Percentiles rank a stretch among this genome's conserved stretches.
phyloP scores from a whole-genome alignment of 1,140 invertebrate species.

The Drosophila varians region DNA sequence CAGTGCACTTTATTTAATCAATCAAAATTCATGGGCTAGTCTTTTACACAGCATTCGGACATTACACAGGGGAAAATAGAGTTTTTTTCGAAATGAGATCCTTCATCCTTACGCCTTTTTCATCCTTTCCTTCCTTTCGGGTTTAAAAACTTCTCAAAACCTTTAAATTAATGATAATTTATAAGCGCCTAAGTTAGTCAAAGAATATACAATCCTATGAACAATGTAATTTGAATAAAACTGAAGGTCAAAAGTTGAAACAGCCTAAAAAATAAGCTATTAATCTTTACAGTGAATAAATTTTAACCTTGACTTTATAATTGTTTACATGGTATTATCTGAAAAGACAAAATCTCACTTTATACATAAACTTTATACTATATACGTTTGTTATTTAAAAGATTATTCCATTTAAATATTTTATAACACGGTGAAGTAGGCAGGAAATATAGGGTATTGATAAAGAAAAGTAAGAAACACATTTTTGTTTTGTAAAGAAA shows the following conservation, averaged over 20 bases:
- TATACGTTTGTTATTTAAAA: not conserved
- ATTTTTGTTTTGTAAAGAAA: too few species aligned
- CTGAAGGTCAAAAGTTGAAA: not conserved
- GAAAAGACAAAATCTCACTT: not conserved
- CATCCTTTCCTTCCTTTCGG: too few species aligned
- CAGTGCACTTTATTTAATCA: constrained; percentile 81
- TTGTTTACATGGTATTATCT: not conserved
- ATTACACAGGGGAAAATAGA: constrained; percentile 10
- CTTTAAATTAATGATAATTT: not conserved
- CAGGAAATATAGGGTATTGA: not conserved
- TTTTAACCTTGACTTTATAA: not conserved
- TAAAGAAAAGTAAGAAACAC: too few species aligned
- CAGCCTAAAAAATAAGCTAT: not conserved
- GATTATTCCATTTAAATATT: not conserved
- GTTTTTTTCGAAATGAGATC: not conserved
- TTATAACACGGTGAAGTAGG: not conserved
- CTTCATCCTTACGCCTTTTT: not conserved
- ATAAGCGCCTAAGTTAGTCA: not conserved
- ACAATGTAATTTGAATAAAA: not conserved
- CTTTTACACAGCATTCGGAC: constrained; percentile 29
- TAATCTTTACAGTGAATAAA: not conserved
- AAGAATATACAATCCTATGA: too few species aligned
- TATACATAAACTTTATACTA: not conserved
- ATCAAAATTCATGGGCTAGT: constrained; percentile 64
- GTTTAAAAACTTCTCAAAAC: too few species aligned